Evolutionary conservation across 2,888 invertebrate genomes (phyloP).

Genomic region (Acanthosoma haemorrhoidale): DNA sequence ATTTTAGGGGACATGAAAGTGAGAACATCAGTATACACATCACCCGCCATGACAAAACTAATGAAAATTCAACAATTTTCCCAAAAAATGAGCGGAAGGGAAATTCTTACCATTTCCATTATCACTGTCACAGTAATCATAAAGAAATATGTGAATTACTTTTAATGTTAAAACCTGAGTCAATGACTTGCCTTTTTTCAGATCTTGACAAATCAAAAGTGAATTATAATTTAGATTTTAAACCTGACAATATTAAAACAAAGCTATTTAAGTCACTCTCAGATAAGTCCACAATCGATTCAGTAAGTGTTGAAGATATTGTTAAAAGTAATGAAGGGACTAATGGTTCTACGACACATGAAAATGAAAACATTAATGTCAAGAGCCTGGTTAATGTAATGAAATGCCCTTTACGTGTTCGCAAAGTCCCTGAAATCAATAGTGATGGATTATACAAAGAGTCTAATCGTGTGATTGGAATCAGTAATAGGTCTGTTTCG

Average conservation of each 20-base stretch:
- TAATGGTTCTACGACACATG: too few relatives aligned
- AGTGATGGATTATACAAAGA: not conserved
- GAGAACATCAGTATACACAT: not conserved
- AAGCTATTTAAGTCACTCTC: not conserved
- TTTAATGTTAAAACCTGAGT: not conserved
- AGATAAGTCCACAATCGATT: not conserved
- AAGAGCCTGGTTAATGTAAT: too few relatives aligned
- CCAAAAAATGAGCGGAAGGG: not conserved
- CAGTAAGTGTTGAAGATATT: too few relatives aligned
- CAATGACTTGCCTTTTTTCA: not conserved
- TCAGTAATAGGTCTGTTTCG: too few relatives aligned
- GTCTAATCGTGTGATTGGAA: not conserved
- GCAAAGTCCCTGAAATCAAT: conserved; percentile 3
- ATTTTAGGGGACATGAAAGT: not conserved
- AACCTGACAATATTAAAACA: not conserved
- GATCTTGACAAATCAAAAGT: not conserved
- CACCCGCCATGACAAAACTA: not conserved
- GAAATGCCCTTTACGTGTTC: not conserved
- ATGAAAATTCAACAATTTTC: not conserved
- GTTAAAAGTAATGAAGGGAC: too few relatives aligned
- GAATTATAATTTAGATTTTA: not conserved
- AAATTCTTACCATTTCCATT: not conserved
- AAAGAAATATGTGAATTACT: conserved; percentile 3
- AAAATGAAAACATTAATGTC: too few relatives aligned
- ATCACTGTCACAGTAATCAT: not conserved